phyloP scores from a whole-genome alignment of 1,140 invertebrate species.

The Fopius arisanus region DNA sequence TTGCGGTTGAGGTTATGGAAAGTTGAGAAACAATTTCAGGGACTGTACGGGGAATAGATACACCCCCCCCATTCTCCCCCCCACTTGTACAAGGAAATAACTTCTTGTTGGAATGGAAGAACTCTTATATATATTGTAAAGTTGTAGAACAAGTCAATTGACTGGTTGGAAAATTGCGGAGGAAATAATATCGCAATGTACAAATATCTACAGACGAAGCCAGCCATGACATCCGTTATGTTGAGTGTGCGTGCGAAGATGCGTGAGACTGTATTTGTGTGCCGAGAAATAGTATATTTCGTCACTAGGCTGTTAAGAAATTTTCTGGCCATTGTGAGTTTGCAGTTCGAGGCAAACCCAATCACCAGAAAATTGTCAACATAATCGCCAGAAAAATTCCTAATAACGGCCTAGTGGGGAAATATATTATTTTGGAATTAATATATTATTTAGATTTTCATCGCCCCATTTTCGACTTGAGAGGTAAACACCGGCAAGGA shows the following conservation, averaged over 20 bases:
- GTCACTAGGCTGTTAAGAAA: not conserved
- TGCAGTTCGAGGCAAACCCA: too few relatives aligned
- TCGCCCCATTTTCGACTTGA: too few relatives aligned
- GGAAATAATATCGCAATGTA: constrained; percentile 31
- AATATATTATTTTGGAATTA: too few relatives aligned
- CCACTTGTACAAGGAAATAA: not conserved
- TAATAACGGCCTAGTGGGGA: too few relatives aligned
- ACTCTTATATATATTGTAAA: not conserved
- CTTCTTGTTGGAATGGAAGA: not conserved
- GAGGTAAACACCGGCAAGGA: too few relatives aligned
- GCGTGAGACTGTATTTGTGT: not conserved
- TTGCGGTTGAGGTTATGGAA: not conserved
- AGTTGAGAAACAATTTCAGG: not conserved
- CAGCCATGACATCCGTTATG: constrained; percentile 36
- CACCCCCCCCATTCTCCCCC: constrained; percentile 29
- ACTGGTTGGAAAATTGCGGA: constrained; percentile 26
- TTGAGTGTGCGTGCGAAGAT: constrained; percentile 27
- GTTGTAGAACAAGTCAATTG: constrained; percentile 31
- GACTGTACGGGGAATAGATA: constrained; percentile 7
- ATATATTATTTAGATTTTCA: too few relatives aligned
- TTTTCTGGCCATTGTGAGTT: too few relatives aligned
- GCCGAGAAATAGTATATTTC: not conserved
- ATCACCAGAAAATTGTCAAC: too few relatives aligned
- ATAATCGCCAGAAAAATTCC: too few relatives aligned
- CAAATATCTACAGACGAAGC: constrained; percentile 33